These are phyloP conservation scores for Opisthocomus hoazin DNA, from an alignment of 2,113 vertebrate species.

Conservation along the genomic window DNA sequence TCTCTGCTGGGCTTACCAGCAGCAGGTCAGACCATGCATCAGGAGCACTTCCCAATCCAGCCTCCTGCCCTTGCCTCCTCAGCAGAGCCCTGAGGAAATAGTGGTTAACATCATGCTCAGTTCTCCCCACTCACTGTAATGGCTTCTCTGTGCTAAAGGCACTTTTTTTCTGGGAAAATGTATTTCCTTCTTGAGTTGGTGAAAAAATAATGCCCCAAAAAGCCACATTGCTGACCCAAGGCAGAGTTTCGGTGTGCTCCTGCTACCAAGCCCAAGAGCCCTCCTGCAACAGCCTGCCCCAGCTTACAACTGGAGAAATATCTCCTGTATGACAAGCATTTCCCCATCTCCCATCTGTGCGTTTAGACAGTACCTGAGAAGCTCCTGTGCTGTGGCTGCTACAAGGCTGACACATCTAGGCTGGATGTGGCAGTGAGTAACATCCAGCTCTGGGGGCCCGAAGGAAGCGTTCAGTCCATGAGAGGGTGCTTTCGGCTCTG, in stretches of 20 bases:
- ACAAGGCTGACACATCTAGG: accelerated
- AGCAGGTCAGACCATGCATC: not conserved
- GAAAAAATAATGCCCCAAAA: not conserved
- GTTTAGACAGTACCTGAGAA: not conserved
- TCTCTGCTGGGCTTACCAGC: not conserved
- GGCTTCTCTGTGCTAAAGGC: not conserved
- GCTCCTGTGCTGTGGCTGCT: not conserved
- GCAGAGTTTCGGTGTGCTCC: not conserved
- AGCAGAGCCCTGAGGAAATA: not conserved
- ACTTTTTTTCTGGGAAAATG: not conserved
- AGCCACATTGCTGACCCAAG: not conserved
- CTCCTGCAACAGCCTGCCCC: not conserved
- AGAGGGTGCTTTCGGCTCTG: not conserved
- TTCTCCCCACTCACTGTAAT: not conserved
- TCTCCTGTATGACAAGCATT: too few relatives aligned
- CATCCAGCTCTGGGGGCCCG: accelerated
- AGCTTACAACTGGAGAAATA: not conserved
- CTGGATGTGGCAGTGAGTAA: not conserved
- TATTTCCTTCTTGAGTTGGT: not conserved
- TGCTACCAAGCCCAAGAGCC: not conserved
- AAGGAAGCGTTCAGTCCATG: not conserved
- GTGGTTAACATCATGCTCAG: not conserved
- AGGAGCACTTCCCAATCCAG: not conserved
- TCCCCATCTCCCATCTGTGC: not conserved
- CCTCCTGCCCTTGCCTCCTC: not conserved